A percentile compares a stretch with the other conserved stretches of the same genome.
These are phyloP conservation scores for Prunella strophiata DNA, from an alignment of 2,797 vertebrate species.

Conservation along the genomic window DNA sequence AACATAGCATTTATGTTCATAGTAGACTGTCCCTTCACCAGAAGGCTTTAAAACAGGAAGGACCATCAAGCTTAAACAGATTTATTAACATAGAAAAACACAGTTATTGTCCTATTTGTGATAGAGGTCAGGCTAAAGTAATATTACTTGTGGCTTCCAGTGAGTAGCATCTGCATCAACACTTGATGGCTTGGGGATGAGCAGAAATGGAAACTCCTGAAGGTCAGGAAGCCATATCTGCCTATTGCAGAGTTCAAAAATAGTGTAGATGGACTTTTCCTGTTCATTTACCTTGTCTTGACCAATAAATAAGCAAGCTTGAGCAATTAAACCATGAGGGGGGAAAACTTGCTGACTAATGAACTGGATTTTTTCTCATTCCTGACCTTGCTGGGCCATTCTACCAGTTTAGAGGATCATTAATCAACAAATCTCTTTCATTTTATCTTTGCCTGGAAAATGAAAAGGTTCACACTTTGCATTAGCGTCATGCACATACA, in stretches of 20 bases:
- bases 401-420: constrained; percentile 34
- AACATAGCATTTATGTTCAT: neutral
- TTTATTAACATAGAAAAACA: neutral
- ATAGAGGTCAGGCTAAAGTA: neutral
- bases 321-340: constrained; percentile 23
- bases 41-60: neutral
- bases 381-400: constrained; percentile 29
- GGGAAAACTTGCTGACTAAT: constrained; percentile 49
- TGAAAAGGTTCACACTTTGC: neutral
- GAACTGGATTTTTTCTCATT: constrained; percentile 45
- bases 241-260: neutral
- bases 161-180: neutral
- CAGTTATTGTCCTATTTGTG: neutral
- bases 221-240: neutral
- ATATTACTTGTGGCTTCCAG: neutral
- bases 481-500: neutral
- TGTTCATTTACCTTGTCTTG: constrained; percentile 8
- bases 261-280: neutral
- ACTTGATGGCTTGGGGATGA: neutral
- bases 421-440: constrained; percentile 52
- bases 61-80: neutral
- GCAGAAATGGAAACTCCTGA: neutral
- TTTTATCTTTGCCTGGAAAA: constrained; percentile 42
- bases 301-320: constrained; percentile 26
- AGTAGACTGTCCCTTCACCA: neutral